Conservation (phyloP, 2,113 vertebrate species). For the Limanda limanda region DNA sequence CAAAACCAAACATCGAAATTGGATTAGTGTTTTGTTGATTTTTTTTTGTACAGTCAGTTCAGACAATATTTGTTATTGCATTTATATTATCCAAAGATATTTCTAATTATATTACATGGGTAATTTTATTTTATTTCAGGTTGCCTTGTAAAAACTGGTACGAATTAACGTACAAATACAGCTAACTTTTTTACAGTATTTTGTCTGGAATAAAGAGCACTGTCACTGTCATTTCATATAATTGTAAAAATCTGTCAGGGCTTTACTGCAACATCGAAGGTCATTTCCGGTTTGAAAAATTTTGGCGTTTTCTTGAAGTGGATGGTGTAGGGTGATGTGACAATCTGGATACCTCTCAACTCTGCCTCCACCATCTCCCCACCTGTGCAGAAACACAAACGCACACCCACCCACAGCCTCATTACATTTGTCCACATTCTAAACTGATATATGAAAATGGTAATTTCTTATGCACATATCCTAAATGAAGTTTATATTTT, state of each 20-base stretch:
- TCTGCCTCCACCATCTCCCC: constrained; percentile 91
- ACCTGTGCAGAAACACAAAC: constrained; percentile 74
- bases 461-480: neutral
- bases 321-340: constrained; percentile 89
- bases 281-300: constrained; percentile 92
- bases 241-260: neutral
- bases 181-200: no score
- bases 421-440: neutral
- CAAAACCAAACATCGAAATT: no score
- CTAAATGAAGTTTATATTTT: no score
- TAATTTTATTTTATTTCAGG: no score
- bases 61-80: no score
- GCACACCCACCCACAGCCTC: neutral
- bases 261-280: constrained; percentile 88
- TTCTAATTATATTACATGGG: no score
- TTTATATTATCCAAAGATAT: no score
- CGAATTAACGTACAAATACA: no score
- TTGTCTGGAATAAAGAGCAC: no score
- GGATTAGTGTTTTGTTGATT: no score
- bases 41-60: no score
- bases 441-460: neutral
- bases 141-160: no score
- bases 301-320: constrained; percentile 88
- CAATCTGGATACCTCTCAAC: constrained; percentile 82
- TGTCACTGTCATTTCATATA: neutral